Evolutionary conservation across 2,888 invertebrate species (phyloP), one percentile per base, ranked within the genome.

Genomic region (Oscheius onirici): DNA sequence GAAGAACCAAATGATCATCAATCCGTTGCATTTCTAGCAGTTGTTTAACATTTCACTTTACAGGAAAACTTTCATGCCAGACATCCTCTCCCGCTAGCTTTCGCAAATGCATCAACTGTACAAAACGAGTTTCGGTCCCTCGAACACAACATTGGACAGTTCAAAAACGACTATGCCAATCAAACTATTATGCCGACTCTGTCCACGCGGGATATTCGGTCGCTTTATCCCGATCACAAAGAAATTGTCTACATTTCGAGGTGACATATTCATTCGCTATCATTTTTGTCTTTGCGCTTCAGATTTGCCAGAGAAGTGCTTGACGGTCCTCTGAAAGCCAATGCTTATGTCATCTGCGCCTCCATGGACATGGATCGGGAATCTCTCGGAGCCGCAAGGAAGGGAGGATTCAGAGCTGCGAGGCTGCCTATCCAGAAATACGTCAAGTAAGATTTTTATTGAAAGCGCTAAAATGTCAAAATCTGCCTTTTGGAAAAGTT

Each of bases 271-370:
- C n/a, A 15, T 34, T 20, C 1, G 1, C 10, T 3, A 15, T 17
- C 10, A 11, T 17, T 43, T 15, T 43, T 17, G 40, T 13, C 8
- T 6, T 3, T 34, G 34, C 0, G n/a, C 66, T 74, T 46, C 68
- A 78, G 82, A 43, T 43, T 75, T 55, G 83, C 85, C 10, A 71
- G 75, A 3, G 76, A 76, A 0, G 72, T 80, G 28, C 74, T 85
- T 24, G 83, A 84, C 57, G 85, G 85, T 2, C 85, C 85, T 10
- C 75, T 85, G 13, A 71, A 34, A 0, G 78, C 78, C 20, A 80
- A 83, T 49, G 78, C 77, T 24, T 81, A 76, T 61, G 72, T 67
- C 15, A 22, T 84, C 10, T 76, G 78, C 17, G 75, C 81, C n/a
- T 67, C 84, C 20, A 79, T 74, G 71, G 83, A 80, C 66, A 6